Conservation (phyloP, 2,797 vertebrate species). For the Platalea minor region DNA sequence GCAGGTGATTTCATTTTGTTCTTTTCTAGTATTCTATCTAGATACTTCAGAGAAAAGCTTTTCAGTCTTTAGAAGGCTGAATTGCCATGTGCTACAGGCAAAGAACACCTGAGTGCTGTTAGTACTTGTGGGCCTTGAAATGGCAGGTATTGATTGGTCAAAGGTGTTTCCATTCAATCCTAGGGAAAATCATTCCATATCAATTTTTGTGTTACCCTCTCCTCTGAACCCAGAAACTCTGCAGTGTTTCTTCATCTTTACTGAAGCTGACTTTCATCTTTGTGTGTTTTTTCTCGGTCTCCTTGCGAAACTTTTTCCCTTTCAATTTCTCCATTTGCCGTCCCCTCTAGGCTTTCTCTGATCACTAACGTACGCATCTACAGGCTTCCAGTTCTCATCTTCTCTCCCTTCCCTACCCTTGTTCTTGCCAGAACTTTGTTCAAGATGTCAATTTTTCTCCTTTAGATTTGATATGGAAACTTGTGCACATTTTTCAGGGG, state of each 20-base stretch:
- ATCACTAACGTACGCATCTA: accelerated
- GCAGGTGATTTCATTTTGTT: neutral
- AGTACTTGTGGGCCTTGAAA: neutral
- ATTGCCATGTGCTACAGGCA: neutral
- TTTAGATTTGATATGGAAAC: neutral
- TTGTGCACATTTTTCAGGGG: neutral
- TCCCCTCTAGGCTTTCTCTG: neutral
- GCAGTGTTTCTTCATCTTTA: neutral
- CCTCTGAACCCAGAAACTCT: neutral
- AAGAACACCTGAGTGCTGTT: neutral
- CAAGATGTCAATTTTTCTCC: neutral
- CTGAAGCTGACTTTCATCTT: neutral
- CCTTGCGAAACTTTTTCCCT: neutral
- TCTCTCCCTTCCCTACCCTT: neutral
- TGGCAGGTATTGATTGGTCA: neutral
- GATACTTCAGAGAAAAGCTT: neutral
- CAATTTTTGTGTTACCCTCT: neutral
- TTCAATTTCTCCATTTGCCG: neutral
- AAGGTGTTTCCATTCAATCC: neutral
- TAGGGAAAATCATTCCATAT: neutral
- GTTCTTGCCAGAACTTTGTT: neutral
- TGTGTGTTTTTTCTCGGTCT: neutral
- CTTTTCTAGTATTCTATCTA: neutral
- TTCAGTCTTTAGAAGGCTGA: neutral
- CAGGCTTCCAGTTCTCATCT: neutral